These are phyloP conservation scores for Xylota segnis DNA, from an alignment of 2,888 invertebrate genomes.

Conservation along the genomic window DNA sequence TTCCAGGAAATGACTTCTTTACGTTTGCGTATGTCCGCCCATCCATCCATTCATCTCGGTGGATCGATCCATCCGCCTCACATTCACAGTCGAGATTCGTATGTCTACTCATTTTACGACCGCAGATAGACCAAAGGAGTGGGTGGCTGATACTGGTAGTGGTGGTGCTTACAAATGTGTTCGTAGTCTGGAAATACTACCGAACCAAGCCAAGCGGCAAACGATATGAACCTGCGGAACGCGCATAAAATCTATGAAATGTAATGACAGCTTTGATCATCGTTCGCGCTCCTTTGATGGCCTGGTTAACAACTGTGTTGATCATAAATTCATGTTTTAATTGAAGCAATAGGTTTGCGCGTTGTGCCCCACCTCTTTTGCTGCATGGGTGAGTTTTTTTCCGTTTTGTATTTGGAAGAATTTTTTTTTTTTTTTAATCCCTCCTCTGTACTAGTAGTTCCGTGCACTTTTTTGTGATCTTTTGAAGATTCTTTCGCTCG, in stretches of 20 bases:
- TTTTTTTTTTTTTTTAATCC: constrained; percentile 22
- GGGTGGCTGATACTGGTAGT: constrained; percentile 14
- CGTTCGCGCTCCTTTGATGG: constrained; percentile 78
- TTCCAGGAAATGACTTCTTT: constrained; percentile 70
- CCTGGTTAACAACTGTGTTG: constrained; percentile 77
- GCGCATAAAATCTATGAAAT: constrained; percentile 78
- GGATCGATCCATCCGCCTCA: constrained; percentile 33
- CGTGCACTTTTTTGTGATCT: constrained; percentile 21
- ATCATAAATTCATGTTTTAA: constrained; percentile 76
- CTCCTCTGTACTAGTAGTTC: constrained; percentile 18
- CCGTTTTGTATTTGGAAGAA: constrained; percentile 6
- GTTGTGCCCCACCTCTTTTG: neutral
- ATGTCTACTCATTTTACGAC: constrained; percentile 48
- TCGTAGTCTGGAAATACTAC: constrained; percentile 49
- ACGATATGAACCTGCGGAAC: constrained; percentile 53
- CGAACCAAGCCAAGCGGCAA: constrained; percentile 49
- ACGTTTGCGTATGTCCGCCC: constrained; percentile 56
- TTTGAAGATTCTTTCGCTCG: constrained; percentile 55
- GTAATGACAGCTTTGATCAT: constrained; percentile 81
- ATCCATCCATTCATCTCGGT: constrained; percentile 42
- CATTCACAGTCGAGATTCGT: constrained; percentile 38
- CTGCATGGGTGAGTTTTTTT: neutral
- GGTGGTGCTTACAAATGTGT: constrained; percentile 16
- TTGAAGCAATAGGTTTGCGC: constrained; percentile 64
- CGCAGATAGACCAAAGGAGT: constrained; percentile 10